phyloP scores from a whole-genome alignment of 2,888 invertebrate species.

The Eupithecia pulchellata region DNA sequence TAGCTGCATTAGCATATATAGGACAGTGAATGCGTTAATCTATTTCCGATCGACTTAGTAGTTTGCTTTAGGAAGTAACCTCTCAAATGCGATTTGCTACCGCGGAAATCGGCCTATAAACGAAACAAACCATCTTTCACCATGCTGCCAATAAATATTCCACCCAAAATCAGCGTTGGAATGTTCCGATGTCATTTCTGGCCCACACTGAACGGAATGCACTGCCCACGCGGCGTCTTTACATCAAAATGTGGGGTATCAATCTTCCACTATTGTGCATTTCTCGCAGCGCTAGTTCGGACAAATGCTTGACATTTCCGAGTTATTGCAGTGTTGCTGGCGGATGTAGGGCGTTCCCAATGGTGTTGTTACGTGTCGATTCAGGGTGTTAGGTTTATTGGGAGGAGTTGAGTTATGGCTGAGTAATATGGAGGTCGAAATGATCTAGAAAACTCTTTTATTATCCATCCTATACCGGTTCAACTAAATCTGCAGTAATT shows the following conservation, averaged over 20 bases:
- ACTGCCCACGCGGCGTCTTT: conserved; percentile 65
- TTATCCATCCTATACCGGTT: too few species aligned
- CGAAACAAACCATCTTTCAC: conserved; percentile 34
- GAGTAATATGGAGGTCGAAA: not conserved
- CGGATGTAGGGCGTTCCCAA: conserved; percentile 28
- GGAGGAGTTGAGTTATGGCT: conserved; percentile 2
- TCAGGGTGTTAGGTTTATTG: conserved; percentile 15
- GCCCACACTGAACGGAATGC: conserved; percentile 72
- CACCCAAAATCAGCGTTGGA: conserved; percentile 43
- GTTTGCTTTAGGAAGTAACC: not conserved
- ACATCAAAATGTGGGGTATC: conserved; percentile 52
- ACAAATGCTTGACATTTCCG: conserved; percentile 46
- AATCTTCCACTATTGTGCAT: conserved; percentile 53
- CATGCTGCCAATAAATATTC: conserved; percentile 40
- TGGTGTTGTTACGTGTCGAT: conserved; percentile 11
- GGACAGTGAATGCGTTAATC: not conserved
- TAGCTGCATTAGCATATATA: too few species aligned
- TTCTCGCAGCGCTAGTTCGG: conserved; percentile 40
- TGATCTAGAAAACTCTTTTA: not conserved
- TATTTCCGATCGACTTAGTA: not conserved
- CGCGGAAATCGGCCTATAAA: conserved; percentile 18
- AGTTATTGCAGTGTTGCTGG: conserved; percentile 44
- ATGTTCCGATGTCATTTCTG: conserved; percentile 67
- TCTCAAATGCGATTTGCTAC: not conserved
- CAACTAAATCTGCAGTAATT: too few species aligned